These are phyloP conservation scores for Bombus affinis DNA, from an alignment of 1,140 invertebrate genomes.

Conservation along the genomic window DNA sequence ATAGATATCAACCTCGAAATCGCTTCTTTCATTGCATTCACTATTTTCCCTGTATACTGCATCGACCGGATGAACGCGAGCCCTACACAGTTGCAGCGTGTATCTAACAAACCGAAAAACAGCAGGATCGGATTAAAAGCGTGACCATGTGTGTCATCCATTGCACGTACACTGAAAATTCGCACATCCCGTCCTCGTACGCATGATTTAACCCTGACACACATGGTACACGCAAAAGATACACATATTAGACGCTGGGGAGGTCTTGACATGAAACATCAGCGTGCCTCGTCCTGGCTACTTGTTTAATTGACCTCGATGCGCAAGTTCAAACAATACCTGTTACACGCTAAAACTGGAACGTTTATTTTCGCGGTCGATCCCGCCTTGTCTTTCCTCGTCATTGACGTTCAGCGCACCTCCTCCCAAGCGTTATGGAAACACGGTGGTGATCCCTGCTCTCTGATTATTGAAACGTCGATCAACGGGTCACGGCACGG, in stretches of 20 bases:
- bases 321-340: conserved; percentile 33
- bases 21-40: background rate
- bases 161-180: background rate
- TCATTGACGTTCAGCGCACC: background rate
- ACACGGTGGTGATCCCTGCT: background rate
- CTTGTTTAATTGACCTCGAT: conserved; percentile 56
- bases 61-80: background rate
- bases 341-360: conserved; percentile 24
- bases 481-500: background rate
- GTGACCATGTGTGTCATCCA: background rate
- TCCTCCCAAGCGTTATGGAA: background rate
- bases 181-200: background rate
- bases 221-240: conserved; percentile 15
- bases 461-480: conserved; percentile 22
- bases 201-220: conserved; percentile 52
- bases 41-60: background rate
- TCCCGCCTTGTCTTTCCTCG: background rate
- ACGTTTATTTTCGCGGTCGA: conserved; percentile 31
- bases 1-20: background rate
- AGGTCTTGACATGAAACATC: conserved; percentile 2
- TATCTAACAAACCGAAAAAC: conserved; percentile 6
- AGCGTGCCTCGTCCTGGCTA: background rate
- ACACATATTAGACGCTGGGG: background rate
- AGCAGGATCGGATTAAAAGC: conserved; percentile 11
- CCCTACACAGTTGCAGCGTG: too few relatives aligned